Evolutionary conservation across 2,113 vertebrate genomes (phyloP).

Genomic region (Melierax canorus): DNA sequence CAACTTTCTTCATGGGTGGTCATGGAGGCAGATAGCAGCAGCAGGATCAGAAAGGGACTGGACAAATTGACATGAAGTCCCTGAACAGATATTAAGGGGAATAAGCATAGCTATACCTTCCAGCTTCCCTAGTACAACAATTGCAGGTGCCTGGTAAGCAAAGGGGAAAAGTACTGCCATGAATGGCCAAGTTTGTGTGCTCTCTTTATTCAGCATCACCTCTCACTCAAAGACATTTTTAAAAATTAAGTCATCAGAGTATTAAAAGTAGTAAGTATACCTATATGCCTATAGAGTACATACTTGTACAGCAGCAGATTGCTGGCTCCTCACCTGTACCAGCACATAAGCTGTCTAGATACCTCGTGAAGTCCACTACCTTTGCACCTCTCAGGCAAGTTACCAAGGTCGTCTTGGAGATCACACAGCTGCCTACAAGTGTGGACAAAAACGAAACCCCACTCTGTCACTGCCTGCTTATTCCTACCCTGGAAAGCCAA

Average conservation of each 20-base stretch:
- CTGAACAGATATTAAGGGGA: background rate
- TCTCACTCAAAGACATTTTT: background rate
- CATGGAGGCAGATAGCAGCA: background rate
- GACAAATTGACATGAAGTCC: background rate
- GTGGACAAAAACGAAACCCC: background rate
- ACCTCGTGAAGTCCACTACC: background rate
- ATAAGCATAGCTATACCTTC: background rate
- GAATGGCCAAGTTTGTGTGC: background rate
- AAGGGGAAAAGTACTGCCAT: background rate
- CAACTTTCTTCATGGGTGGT: background rate
- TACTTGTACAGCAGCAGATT: background rate
- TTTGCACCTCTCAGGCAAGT: background rate
- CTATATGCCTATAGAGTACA: background rate
- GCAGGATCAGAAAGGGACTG: background rate
- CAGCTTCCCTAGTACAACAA: background rate
- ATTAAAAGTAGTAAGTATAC: background rate
- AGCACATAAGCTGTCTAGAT: background rate
- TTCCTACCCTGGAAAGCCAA: background rate
- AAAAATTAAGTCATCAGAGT: background rate
- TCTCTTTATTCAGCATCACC: background rate
- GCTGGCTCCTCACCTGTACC: background rate
- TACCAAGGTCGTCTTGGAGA: background rate
- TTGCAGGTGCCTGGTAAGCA: background rate
- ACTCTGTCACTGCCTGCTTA: background rate
- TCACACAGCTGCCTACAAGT: background rate